Evolutionary conservation across 2,113 vertebrate genomes (phyloP).

Genomic region (Ginglymostoma cirratum): DNA sequence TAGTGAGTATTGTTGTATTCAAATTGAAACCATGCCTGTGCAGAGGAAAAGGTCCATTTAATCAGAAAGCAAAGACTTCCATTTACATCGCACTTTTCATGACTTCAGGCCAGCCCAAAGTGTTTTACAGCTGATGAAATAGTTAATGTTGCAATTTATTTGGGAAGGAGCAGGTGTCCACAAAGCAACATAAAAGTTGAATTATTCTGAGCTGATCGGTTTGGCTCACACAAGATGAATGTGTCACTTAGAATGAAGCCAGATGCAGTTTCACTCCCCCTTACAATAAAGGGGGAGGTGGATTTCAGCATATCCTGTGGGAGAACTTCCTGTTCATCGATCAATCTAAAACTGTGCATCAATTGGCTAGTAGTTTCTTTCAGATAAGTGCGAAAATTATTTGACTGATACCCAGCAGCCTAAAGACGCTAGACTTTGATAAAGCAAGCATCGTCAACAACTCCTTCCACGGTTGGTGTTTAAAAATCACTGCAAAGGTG

Average conservation of each 20-base stretch:
- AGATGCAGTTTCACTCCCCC: neutral
- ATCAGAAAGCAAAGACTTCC: neutral
- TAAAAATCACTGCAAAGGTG: neutral
- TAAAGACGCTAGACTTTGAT: neutral
- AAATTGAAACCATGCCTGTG: neutral
- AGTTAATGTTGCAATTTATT: neutral
- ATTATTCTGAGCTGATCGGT: neutral
- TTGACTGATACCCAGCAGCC: neutral
- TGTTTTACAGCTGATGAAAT: neutral
- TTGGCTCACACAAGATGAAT: neutral
- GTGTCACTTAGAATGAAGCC: neutral
- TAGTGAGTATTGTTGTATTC: neutral
- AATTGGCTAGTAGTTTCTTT: neutral
- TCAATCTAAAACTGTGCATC: neutral
- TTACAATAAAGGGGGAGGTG: neutral
- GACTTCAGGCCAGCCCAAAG: neutral
- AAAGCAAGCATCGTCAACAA: neutral
- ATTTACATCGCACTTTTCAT: neutral
- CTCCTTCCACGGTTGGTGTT: neutral
- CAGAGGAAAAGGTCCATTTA: neutral
- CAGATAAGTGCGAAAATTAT: neutral
- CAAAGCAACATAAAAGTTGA: neutral
- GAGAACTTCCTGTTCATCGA: neutral
- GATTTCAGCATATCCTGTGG: neutral
- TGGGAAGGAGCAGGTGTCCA: neutral